phyloP scores from a whole-genome alignment of 2,888 invertebrate genomes.

The Carcina quercana region DNA sequence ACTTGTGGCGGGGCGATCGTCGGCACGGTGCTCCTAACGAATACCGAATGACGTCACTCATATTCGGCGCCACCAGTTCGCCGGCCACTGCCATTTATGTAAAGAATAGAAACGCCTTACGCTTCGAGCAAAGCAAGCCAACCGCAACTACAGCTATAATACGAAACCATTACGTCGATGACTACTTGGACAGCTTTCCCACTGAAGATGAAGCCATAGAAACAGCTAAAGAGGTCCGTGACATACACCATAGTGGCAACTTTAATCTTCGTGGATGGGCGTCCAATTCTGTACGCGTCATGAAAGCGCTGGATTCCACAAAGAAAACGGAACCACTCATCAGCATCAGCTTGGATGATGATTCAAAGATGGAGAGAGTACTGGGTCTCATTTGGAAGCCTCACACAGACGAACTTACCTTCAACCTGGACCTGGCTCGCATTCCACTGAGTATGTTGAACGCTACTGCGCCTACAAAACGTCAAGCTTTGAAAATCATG shows the following conservation, averaged over 20 bases:
- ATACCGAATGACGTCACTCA: conserved; percentile 10
- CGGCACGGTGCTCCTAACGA: not conserved
- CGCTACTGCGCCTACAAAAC: not conserved
- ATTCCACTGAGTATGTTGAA: not conserved
- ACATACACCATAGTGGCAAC: conserved; percentile 12
- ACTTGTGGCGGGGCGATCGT: conserved; percentile 15
- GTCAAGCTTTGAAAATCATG: not conserved
- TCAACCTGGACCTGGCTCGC: not conserved
- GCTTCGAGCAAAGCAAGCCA: not conserved
- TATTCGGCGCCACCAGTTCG: conserved; percentile 18
- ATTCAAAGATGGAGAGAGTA: not conserved
- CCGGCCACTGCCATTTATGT: conserved; percentile 19
- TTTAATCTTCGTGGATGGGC: conserved; percentile 14
- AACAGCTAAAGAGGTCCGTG: conserved; percentile 3
- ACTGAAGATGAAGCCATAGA: conserved; percentile 1
- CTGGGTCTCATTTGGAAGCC: conserved; percentile 15
- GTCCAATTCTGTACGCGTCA: conserved; percentile 7
- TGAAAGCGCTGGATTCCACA: conserved; percentile 5
- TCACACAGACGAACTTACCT: conserved; percentile 2
- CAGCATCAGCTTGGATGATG: conserved; percentile 6
- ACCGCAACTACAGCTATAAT: conserved; percentile 11
- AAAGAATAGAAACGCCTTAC: conserved; percentile 17
- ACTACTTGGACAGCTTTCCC: conserved; percentile 10
- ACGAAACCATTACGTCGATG: conserved; percentile 12
- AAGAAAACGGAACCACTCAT: conserved; percentile 1